A percentile compares a stretch with the other conserved stretches of the same genome.
Conservation (phyloP, 2,797 vertebrate genomes). For the Syncerus caffer region DNA sequence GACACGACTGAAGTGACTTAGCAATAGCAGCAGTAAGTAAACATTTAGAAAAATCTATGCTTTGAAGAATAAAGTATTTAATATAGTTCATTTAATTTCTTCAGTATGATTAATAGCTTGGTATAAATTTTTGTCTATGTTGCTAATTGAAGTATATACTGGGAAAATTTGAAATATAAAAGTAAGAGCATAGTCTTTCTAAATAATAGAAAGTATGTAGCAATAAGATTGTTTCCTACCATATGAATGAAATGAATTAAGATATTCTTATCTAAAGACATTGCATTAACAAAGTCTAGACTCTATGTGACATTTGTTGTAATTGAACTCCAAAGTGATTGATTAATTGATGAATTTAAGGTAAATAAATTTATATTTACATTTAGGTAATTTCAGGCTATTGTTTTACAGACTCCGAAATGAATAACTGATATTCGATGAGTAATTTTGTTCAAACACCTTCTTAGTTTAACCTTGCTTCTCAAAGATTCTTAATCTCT, state of each 20-base stretch:
- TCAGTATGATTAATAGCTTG: background rate
- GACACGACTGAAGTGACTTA: too few relatives aligned
- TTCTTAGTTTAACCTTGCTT: background rate
- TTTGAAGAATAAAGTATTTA: constrained; percentile 24
- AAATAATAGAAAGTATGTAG: background rate
- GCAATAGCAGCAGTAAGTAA: background rate
- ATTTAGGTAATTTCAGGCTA: background rate
- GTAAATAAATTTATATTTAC: background rate
- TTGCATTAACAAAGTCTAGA: background rate
- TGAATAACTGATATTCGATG: background rate
- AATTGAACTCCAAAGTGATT: background rate
- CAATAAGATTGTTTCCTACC: background rate
- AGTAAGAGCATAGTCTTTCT: background rate
- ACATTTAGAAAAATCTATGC: background rate
- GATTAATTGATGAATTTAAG: background rate
- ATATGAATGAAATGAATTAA: constrained; percentile 30
- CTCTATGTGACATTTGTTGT: background rate
- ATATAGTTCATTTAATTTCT: background rate
- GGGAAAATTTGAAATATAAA: background rate
- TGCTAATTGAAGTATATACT: background rate
- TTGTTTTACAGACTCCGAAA: background rate
- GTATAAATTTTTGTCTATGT: background rate
- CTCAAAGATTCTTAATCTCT: background rate
- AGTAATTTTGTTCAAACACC: background rate
- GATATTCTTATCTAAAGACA: background rate